Base-by-base conservation (phyloP, 2,888 invertebrate genomes). In the Pterobdella sp. region DNA sequence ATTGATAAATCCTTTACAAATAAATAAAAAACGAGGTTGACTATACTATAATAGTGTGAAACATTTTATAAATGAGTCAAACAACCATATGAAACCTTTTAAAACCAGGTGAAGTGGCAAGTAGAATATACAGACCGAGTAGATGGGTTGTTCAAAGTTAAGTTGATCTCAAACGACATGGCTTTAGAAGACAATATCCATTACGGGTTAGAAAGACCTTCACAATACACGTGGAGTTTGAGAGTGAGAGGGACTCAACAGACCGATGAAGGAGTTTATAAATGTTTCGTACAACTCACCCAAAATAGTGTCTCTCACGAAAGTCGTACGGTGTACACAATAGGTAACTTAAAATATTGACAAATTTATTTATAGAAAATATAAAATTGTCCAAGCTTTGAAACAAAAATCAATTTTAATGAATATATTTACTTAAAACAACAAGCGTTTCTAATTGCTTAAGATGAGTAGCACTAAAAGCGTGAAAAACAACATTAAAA, bases 181-280 rank as follows among this genome's bases (percentile, higher is more conserved):
- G 73, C 76, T 26, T 56, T 77, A 0, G 70, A 73, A 22, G 78
- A 78, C 72, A 76, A 76, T 60, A 77, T 75, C 26, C 76, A 75
- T 66, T 75, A 73, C 68, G 72, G 77, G 36, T 75, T 78, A 1
- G 78, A 78, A 71, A 78, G 77, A 56, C 78, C 78, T 10, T 76
- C 76, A 1, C 72, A 72, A 22, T 78, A 72, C 52, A 76, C 76
- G 10, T 78, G 77, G 77, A 68, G 77, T 26, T 64, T 78, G 22
- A 35, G 78, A 18, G 56, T 78, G 14, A 69, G 75, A 69, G 71
- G 68, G 35, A 71, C 73, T 26, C 72, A 72, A 31, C 70, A 74
- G 0, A 26, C 68, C 1, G 78, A 78, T 67, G 75, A 76, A n/a
- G 78, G 76, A 22, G 75, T 69, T 42, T 78, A 78, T 72, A 77